A percentile compares a stretch with the other conserved stretches of the same genome.
Conservation (phyloP, 2,797 vertebrate species). For the Gila robusta region DNA sequence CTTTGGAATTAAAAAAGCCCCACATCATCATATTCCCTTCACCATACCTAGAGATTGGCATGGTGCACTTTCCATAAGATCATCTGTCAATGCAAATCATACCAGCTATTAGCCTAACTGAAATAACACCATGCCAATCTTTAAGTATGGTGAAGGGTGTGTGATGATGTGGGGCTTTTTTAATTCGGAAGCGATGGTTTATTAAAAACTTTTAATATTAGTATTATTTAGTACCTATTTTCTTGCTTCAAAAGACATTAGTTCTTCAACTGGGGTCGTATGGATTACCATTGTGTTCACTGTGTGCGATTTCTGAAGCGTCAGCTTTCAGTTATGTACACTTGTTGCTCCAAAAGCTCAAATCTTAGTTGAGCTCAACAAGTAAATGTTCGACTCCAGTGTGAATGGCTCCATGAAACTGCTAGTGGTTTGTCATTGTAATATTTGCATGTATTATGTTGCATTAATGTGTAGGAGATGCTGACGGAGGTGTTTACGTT, state of each 20-base stretch:
- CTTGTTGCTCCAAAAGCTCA: not conserved
- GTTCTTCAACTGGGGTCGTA: not conserved
- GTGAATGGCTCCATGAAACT: not conserved
- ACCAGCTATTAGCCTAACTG: too few relatives aligned
- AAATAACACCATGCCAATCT: too few relatives aligned
- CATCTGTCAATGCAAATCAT: too few relatives aligned
- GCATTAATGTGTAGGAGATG: not conserved
- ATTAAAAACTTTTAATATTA: not conserved
- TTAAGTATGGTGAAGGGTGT: too few relatives aligned
- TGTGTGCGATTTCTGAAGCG: not conserved
- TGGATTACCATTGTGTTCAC: not conserved
- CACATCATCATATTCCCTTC: too few relatives aligned
- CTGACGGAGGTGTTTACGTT: conserved; percentile 9
- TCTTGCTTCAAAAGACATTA: not conserved
- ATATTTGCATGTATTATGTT: not conserved
- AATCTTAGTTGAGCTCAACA: not conserved
- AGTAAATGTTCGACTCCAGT: conserved; percentile 1
- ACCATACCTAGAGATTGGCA: too few relatives aligned
- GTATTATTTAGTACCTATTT: not conserved
- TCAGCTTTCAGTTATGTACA: not conserved
- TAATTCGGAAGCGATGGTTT: not conserved
- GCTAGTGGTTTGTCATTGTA: not conserved
- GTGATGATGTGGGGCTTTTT: too few relatives aligned
- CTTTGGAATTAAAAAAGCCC: too few relatives aligned
- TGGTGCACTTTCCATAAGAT: too few relatives aligned